Conservation (phyloP, 2,797 vertebrate species). For the Acrossocheilus fasciatus region DNA sequence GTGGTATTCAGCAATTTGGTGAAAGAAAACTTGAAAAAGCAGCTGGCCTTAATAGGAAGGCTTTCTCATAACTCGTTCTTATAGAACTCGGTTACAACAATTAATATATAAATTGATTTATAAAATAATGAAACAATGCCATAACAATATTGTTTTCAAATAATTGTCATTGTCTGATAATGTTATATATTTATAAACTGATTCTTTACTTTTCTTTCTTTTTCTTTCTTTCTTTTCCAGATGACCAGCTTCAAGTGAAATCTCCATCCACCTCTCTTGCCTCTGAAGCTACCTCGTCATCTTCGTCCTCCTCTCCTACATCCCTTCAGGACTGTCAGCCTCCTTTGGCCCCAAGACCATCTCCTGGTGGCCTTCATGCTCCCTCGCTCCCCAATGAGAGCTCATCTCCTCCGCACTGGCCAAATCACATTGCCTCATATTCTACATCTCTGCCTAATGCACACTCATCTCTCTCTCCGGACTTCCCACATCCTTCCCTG, state of each 20-base stretch:
- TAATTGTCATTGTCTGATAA: not conserved
- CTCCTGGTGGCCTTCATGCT: constrained; percentile 83
- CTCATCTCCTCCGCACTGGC: constrained; percentile 82
- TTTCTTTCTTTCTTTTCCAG: constrained; percentile 66
- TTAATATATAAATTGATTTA: not conserved
- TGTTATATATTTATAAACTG: not conserved
- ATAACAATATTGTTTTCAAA: not conserved
- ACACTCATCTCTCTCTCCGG: constrained; percentile 83
- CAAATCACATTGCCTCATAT: constrained; percentile 77
- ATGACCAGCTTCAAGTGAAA: constrained; percentile 81
- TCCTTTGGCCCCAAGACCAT: constrained; percentile 83
- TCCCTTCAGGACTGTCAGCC: constrained; percentile 82
- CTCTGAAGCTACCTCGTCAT: constrained; percentile 82
- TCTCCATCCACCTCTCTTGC: constrained; percentile 81
- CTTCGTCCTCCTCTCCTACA: constrained; percentile 79
- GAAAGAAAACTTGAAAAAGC: constrained; percentile 21
- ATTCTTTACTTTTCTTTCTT: constrained; percentile 20
- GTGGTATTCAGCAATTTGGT: not conserved
- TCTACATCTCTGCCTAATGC: constrained; percentile 81
- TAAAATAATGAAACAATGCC: not conserved
- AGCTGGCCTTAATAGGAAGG: not conserved
- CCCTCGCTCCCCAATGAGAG: constrained; percentile 82
- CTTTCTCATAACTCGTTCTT: not conserved
- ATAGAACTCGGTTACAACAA: not conserved
- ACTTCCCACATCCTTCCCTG: constrained; percentile 83